Percentiles rank a stretch among this genome's conserved stretches.
These are phyloP conservation scores for Prenolepis imparis DNA, from an alignment of 2,888 invertebrate genomes.

Conservation along the genomic window DNA sequence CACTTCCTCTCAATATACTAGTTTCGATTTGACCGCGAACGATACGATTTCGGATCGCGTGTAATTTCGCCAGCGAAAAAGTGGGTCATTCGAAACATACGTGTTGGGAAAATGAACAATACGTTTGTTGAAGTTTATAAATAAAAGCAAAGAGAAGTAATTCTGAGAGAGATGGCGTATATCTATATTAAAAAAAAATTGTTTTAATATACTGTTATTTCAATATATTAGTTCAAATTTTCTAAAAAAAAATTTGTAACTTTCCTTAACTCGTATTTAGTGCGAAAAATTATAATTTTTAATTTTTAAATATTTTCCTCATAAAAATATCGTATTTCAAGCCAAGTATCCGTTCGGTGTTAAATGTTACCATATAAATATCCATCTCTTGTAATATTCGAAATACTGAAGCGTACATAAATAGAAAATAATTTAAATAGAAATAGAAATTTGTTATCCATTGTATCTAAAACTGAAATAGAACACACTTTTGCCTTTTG, in stretches of 20 bases:
- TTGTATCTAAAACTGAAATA: neutral
- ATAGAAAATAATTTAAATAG: neutral
- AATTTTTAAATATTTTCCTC: neutral
- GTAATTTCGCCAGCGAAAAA: conserved; percentile 32
- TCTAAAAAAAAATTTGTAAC: neutral
- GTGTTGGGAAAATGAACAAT: neutral
- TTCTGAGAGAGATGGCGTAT: neutral
- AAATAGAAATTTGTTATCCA: neutral
- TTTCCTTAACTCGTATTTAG: neutral
- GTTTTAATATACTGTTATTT: neutral
- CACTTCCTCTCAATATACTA: neutral
- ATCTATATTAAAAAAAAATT: neutral
- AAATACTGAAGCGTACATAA: neutral
- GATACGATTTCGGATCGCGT: conserved; percentile 1
- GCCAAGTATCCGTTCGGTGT: neutral
- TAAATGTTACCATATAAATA: conserved; percentile 12
- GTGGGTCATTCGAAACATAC: conserved; percentile 10
- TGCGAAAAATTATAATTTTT: too few relatives aligned
- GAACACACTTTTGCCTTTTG: neutral
- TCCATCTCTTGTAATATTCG: neutral
- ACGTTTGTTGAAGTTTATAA: neutral
- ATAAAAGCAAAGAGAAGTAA: neutral
- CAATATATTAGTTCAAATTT: neutral
- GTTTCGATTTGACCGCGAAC: neutral
- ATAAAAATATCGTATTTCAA: neutral